Percentiles rank a stretch among this genome's conserved stretches.
These are phyloP conservation scores for Centroberyx gerrardi DNA, from an alignment of 2,797 vertebrate species.

Conservation along the genomic window DNA sequence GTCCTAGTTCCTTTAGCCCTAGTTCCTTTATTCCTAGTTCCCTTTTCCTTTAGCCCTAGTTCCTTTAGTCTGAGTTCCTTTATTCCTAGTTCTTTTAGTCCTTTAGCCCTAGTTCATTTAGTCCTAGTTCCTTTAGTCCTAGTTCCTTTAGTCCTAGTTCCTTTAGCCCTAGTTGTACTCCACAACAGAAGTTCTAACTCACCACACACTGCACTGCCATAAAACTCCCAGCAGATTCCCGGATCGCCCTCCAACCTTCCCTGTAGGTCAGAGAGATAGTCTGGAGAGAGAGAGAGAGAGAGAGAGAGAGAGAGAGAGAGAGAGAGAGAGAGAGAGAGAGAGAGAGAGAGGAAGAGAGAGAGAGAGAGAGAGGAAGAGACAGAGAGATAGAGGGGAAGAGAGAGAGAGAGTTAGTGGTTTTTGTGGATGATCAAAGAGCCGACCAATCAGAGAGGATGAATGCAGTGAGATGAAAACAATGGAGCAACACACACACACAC, in stretches of 20 bases:
- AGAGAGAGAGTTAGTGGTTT: conserved; percentile 18
- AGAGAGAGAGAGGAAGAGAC: conserved; percentile 79
- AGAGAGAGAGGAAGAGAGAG: conserved; percentile 69
- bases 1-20: too few relatives aligned
- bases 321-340: not conserved
- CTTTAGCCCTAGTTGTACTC: not conserved
- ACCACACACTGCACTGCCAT: conserved; percentile 92
- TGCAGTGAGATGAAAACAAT: conserved; percentile 56
- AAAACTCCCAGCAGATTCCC: conserved; percentile 90
- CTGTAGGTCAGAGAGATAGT: conserved; percentile 93
- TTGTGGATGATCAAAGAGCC: conserved; percentile 42
- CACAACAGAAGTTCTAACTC: conserved; percentile 80
- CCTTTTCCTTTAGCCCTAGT: too few relatives aligned
- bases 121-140: too few relatives aligned
- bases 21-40: too few relatives aligned
- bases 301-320: conserved; percentile 36
- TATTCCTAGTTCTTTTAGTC: too few relatives aligned
- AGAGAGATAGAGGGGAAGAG: conserved; percentile 69
- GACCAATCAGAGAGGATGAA: conserved; percentile 59
- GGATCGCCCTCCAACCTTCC: conserved; percentile 88
- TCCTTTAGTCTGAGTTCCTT: too few relatives aligned
- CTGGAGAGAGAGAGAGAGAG: conserved; percentile 77
- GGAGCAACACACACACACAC: conserved; percentile 16
- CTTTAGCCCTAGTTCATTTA: too few relatives aligned
- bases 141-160: too few relatives aligned